Percentiles rank a stretch among this genome's conserved stretches.
Evolutionary conservation across 2,888 invertebrate genomes (phyloP).

Genomic region (Ellobium chinense): DNA sequence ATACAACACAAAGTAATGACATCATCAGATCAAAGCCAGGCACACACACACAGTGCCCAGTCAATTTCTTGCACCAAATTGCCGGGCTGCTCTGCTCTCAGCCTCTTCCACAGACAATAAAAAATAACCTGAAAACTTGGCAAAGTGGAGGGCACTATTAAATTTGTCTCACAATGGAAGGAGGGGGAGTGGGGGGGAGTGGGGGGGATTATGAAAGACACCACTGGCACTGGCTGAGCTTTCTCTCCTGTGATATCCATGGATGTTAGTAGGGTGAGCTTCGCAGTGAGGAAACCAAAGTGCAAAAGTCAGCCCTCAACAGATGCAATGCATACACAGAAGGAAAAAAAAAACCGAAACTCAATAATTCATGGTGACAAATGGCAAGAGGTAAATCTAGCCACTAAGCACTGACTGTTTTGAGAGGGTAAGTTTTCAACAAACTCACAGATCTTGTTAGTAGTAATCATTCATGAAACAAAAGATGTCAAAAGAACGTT

Average conservation of each 20-base stretch:
- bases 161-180: not conserved
- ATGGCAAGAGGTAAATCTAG: too few relatives aligned
- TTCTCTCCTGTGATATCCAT: not conserved
- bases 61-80: too few relatives aligned
- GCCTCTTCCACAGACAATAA: not conserved
- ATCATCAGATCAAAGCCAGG: not conserved
- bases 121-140: not conserved
- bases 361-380: too few relatives aligned
- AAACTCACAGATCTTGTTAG: conserved; percentile 35
- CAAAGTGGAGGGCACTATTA: not conserved
- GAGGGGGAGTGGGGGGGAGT: not conserved
- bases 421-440: not conserved
- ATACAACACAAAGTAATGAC: not conserved
- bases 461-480: not conserved
- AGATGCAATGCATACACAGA: too few relatives aligned
- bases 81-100: not conserved
- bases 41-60: not conserved
- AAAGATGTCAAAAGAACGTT: not conserved
- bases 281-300: not conserved
- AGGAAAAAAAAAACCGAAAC: too few relatives aligned
- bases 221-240: too few relatives aligned
- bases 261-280: not conserved
- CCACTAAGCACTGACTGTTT: too few relatives aligned
- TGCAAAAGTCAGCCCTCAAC: not conserved
- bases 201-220: too few relatives aligned